phyloP scores from a whole-genome alignment of 2,888 invertebrate genomes.

The Zygothrica quintamaculata region DNA sequence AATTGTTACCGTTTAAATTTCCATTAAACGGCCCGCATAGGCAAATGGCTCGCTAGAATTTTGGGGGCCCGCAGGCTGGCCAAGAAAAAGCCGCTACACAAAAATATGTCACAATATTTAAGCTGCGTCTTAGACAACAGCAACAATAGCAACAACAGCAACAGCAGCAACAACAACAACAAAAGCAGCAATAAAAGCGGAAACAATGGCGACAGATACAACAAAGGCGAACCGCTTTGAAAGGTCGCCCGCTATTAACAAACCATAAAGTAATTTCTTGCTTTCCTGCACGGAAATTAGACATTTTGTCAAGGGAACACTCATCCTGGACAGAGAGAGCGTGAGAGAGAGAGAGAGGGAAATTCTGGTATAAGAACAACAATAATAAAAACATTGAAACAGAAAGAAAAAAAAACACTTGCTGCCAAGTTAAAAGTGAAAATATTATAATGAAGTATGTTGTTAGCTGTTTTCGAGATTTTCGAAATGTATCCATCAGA shows the following conservation, averaged over 20 bases:
- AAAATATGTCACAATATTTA: constrained; percentile 76
- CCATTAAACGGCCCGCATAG: constrained; percentile 68
- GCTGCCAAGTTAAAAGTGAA: constrained; percentile 72
- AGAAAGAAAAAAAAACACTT: constrained; percentile 24
- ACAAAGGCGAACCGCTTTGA: constrained; percentile 55
- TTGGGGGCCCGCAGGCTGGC: constrained; percentile 31
- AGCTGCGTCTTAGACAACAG: constrained; percentile 56
- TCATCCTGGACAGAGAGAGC: constrained; percentile 46
- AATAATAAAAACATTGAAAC: neutral
- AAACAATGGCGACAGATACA: constrained; percentile 60
- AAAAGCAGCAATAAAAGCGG: constrained; percentile 21
- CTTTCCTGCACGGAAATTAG: constrained; percentile 80
- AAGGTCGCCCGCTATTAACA: constrained; percentile 78
- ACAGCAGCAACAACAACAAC: neutral
- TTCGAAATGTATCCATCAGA: constrained; percentile 71
- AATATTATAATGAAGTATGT: constrained; percentile 79
- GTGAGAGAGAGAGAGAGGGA: constrained; percentile 29
- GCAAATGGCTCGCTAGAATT: constrained; percentile 47
- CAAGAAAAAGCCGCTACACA: constrained; percentile 29
- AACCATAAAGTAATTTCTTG: constrained; percentile 81
- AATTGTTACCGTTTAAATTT: constrained; percentile 79
- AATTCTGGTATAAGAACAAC: constrained; percentile 6
- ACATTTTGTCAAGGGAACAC: constrained; percentile 80
- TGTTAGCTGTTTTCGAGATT: constrained; percentile 76
- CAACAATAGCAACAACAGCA: constrained; percentile 17